Evolutionary conservation across 1,140 invertebrate genomes (phyloP).

Genomic region (Nebria ingens): DNA sequence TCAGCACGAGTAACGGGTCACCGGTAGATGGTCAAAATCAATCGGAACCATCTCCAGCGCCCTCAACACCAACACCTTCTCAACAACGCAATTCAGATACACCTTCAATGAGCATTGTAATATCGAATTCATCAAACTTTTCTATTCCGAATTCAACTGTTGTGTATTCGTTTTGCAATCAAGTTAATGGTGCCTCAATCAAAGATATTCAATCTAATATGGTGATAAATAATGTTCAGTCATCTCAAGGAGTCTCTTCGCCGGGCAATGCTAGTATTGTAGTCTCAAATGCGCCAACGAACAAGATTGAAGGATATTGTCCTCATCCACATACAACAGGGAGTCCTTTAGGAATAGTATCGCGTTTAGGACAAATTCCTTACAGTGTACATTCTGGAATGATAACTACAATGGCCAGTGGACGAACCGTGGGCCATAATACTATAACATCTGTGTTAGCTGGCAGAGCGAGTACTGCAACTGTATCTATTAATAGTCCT

Average conservation of each 20-base stretch:
- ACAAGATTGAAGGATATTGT: conserved; percentile 31
- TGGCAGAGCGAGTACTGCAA: conserved; percentile 60
- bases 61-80: conserved; percentile 39
- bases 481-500: conserved; percentile 57
- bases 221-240: neutral
- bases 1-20: conserved; percentile 63
- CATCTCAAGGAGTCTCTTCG: neutral
- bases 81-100: conserved; percentile 37
- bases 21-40: conserved; percentile 39
- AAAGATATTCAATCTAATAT: neutral
- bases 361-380: neutral
- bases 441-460: conserved; percentile 67
- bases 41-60: conserved; percentile 32
- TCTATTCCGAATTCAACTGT: neutral
- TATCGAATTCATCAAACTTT: conserved; percentile 25
- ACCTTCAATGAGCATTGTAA: conserved; percentile 33
- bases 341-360: conserved; percentile 1
- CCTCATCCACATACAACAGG: conserved; percentile 34
- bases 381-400: conserved; percentile 20
- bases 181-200: neutral
- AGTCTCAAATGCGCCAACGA: neutral
- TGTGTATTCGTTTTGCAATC: neutral
- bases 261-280: neutral
- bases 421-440: conserved; percentile 53
- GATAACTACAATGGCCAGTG: conserved; percentile 65